Evolutionary conservation across 2,888 invertebrate species (phyloP).

Genomic region (Acleris cristana): DNA sequence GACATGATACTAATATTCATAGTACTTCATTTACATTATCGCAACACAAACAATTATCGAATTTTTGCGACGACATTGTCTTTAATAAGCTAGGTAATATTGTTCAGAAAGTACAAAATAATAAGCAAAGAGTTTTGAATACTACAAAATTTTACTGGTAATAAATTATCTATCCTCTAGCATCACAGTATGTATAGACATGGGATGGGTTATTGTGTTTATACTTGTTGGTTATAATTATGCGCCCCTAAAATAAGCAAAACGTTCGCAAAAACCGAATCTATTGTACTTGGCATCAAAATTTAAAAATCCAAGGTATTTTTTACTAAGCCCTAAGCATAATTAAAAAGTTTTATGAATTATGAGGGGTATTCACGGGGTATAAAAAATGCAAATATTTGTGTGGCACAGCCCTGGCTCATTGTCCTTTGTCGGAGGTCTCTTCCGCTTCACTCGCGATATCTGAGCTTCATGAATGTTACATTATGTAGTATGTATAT

Average conservation of each 20-base stretch:
- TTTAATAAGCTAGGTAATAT: too few species aligned
- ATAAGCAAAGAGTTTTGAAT: too few species aligned
- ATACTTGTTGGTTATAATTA: too few species aligned
- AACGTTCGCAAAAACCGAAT: neutral
- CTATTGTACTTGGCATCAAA: slow-evolving; percentile 10
- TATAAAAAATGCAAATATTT: slow-evolving; percentile 48
- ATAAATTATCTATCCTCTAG: too few species aligned
- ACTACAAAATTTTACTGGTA: too few species aligned
- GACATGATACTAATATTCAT: too few species aligned
- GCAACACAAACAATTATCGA: too few species aligned
- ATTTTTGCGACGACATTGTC: too few species aligned
- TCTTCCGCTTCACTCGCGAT: slow-evolving; percentile 77
- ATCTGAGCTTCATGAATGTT: slow-evolving; percentile 64
- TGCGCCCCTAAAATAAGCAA: neutral
- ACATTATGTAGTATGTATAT: slow-evolving; percentile 36
- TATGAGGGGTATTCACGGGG: slow-evolving; percentile 26
- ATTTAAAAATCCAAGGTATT: slow-evolving; percentile 29
- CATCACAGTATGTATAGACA: too few species aligned
- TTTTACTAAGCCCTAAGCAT: slow-evolving; percentile 33
- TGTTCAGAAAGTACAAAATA: too few species aligned
- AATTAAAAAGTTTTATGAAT: slow-evolving; percentile 37
- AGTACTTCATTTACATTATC: too few species aligned
- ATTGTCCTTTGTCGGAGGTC: slow-evolving; percentile 79
- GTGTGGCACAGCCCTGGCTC: slow-evolving; percentile 63
- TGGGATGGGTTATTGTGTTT: too few species aligned